A percentile compares a stretch with the other conserved stretches of the same genome.
Conservation (phyloP, 2,888 invertebrate species). For the Oxystoma pomonae region DNA sequence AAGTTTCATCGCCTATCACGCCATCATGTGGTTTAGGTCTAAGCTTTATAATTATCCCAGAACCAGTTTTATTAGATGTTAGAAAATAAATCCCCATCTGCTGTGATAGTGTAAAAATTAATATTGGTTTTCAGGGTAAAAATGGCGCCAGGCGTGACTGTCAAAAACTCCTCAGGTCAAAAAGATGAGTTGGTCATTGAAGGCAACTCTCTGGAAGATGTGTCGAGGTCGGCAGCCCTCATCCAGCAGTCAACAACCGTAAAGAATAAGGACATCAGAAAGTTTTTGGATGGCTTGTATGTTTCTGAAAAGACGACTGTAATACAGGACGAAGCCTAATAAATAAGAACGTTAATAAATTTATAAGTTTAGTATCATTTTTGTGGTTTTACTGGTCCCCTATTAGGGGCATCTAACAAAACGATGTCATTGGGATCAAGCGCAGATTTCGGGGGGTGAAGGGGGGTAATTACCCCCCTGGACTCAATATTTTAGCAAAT, state of each 20-base stretch:
- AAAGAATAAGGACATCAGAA: constrained; percentile 99
- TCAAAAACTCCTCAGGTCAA: constrained; percentile 85
- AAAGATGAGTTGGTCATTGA: constrained; percentile 98
- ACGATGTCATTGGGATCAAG: no score
- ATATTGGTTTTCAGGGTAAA: constrained; percentile 68
- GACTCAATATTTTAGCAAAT: no score
- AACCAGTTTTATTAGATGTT: no score
- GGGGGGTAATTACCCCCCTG: no score
- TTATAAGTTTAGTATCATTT: constrained; percentile 18
- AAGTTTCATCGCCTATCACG: no score
- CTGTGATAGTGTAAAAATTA: no score
- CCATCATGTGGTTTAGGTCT: no score
- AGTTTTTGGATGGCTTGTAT: constrained; percentile 99
- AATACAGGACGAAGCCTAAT: constrained; percentile 62
- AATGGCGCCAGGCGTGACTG: constrained; percentile 94
- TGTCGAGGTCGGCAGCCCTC: constrained; percentile 96
- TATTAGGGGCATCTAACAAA: no score
- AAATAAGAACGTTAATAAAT: constrained; percentile 12
- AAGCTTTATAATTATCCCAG: no score
- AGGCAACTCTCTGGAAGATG: constrained; percentile 92
- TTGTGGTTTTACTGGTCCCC: not conserved
- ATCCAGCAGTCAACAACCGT: constrained; percentile 99
- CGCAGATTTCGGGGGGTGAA: no score
- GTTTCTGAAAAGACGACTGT: constrained; percentile 98
- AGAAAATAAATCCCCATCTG: no score